Evolutionary conservation across 2,113 vertebrate species (phyloP).

Genomic region (Steatornis caripensis): DNA sequence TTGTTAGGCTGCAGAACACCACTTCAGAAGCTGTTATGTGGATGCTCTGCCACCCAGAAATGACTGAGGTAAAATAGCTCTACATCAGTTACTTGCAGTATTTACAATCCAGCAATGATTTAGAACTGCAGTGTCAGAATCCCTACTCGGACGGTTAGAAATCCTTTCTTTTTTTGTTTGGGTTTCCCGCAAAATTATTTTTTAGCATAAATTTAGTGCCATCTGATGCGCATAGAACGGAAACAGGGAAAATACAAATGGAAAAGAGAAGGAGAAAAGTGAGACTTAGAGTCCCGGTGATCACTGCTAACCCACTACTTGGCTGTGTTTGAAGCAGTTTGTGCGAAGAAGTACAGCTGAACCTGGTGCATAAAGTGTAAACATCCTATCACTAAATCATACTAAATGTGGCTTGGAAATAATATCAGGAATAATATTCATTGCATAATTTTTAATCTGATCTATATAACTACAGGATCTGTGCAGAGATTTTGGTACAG

Average conservation of each 20-base stretch:
- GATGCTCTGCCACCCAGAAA: neutral
- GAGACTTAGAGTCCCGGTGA: neutral
- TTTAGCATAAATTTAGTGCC: neutral
- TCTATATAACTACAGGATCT: neutral
- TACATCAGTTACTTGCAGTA: neutral
- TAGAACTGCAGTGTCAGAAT: neutral
- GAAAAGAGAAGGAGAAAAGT: neutral
- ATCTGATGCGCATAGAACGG: neutral
- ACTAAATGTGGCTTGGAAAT: neutral
- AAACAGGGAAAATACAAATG: neutral
- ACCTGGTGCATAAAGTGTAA: neutral
- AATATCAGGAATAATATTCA: neutral
- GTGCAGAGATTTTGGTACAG: neutral
- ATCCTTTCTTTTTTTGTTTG: neutral
- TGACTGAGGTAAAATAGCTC: neutral
- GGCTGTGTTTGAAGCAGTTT: neutral
- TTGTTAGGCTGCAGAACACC: neutral
- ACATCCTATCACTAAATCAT: neutral
- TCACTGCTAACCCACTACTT: neutral
- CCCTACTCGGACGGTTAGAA: neutral
- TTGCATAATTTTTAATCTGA: neutral
- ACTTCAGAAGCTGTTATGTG: neutral
- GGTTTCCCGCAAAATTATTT: neutral
- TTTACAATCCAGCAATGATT: neutral
- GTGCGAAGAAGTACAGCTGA: neutral